Conservation (phyloP, 1,140 invertebrate genomes). For the Drosophila parvula region DNA sequence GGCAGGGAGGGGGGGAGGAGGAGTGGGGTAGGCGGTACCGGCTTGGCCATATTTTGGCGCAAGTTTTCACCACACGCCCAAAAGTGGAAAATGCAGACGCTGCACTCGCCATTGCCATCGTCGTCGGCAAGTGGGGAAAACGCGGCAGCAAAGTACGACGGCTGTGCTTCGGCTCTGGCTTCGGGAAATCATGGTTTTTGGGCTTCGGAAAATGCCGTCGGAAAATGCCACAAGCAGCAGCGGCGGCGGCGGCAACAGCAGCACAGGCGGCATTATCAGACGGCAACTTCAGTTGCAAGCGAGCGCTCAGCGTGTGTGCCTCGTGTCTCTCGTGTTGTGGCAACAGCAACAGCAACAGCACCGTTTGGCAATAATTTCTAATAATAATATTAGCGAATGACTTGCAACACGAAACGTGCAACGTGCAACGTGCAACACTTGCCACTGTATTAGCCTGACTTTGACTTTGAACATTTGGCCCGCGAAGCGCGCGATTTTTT, state of each 20-base stretch:
- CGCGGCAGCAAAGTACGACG: slow-evolving; percentile 55
- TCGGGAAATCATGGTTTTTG: slow-evolving; percentile 17
- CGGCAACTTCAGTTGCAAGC: slow-evolving; percentile 76
- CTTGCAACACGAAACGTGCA: background rate
- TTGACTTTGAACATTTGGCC: slow-evolving; percentile 18
- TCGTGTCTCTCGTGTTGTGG: slow-evolving; percentile 54
- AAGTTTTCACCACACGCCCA: slow-evolving; percentile 72
- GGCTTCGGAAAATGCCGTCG: slow-evolving; percentile 27
- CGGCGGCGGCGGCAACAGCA: slow-evolving; percentile 1
- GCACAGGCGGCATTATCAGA: slow-evolving; percentile 68
- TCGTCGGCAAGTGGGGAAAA: slow-evolving; percentile 51
- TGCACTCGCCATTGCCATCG: slow-evolving; percentile 29
- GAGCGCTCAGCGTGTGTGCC: slow-evolving; percentile 73
- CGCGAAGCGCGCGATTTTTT: background rate
- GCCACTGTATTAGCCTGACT: slow-evolving; percentile 5
- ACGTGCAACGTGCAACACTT: slow-evolving; percentile 26
- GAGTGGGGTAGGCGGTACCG: slow-evolving; percentile 20
- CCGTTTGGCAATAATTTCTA: background rate
- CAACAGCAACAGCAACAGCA: slow-evolving; percentile 3
- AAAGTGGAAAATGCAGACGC: slow-evolving; percentile 63
- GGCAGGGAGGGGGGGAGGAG: background rate
- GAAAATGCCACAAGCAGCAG: slow-evolving; percentile 15
- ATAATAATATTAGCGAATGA: background rate
- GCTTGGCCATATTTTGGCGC: slow-evolving; percentile 68
- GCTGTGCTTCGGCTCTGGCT: background rate